Conservation (phyloP, 2,113 vertebrate genomes). For the Camelus bactrianus region DNA sequence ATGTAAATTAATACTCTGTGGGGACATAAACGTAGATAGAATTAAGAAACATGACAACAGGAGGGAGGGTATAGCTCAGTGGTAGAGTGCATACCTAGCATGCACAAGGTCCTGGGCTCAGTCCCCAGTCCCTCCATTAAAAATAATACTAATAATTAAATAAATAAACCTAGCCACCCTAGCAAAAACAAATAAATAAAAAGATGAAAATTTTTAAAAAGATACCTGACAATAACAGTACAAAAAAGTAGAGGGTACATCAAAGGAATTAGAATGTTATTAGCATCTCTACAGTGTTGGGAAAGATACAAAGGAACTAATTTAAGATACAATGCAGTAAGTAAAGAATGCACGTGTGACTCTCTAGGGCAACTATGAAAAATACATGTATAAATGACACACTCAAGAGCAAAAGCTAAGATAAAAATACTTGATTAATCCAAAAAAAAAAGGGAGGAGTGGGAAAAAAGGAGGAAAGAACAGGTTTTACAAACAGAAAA, state of each 20-base stretch:
- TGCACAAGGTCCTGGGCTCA: too few species aligned
- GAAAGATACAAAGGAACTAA: not conserved
- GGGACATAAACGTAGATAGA: not conserved
- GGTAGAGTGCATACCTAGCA: too few species aligned
- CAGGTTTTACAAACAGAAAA: not conserved
- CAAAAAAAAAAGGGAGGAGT: not conserved
- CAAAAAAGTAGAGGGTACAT: not conserved
- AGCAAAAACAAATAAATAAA: too few species aligned
- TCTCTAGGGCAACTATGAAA: not conserved
- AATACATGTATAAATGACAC: not conserved
- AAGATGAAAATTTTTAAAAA: too few species aligned
- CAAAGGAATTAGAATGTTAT: not conserved
- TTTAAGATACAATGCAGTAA: not conserved
- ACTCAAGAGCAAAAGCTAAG: not conserved
- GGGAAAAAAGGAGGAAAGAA: not conserved
- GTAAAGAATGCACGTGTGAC: not conserved
- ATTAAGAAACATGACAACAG: not conserved
- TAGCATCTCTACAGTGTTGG: not conserved
- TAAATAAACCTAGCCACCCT: too few species aligned
- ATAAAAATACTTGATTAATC: not conserved
- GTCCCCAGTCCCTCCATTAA: too few species aligned
- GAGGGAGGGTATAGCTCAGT: too few species aligned
- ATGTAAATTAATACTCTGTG: not conserved
- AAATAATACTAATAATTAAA: too few species aligned
- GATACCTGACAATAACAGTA: not conserved